phyloP scores from a whole-genome alignment of 1,140 invertebrate genomes.

The Rhynchophorus ferrugineus region DNA sequence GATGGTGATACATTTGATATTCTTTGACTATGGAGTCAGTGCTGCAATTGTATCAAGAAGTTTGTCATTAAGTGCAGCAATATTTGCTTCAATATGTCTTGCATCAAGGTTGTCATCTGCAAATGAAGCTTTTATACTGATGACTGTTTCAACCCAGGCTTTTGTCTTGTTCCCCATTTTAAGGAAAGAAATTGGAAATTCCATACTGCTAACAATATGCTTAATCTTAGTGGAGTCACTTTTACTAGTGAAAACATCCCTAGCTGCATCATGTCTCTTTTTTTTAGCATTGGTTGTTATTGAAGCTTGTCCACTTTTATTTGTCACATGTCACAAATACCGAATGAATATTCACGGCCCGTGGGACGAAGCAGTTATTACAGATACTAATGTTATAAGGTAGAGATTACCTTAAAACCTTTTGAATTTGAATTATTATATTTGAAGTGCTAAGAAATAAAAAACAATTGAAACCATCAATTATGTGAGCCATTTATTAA shows the following conservation, averaged over 20 bases:
- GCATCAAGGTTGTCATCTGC: constrained; percentile 80
- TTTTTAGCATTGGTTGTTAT: constrained; percentile 55
- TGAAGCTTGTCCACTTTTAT: constrained; percentile 66
- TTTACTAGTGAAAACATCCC: constrained; percentile 51
- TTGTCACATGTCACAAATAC: constrained; percentile 71
- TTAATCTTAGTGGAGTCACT: constrained; percentile 45
- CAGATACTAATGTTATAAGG: constrained; percentile 49
- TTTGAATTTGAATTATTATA: too few relatives aligned
- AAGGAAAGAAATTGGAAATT: constrained; percentile 50
- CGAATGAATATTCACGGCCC: constrained; percentile 94
- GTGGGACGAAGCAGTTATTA: constrained; percentile 85
- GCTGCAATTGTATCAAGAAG: constrained; percentile 75
- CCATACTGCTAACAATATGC: constrained; percentile 35
- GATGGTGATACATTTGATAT: constrained; percentile 80
- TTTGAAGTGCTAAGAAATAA: too few relatives aligned
- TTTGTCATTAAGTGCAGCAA: constrained; percentile 80
- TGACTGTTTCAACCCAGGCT: constrained; percentile 76
- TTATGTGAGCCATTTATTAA: too few relatives aligned
- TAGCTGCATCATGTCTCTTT: constrained; percentile 52
- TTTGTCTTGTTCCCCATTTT: constrained; percentile 86
- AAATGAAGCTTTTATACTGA: constrained; percentile 78
- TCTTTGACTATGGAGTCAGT: constrained; percentile 83
- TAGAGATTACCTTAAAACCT: too few relatives aligned
- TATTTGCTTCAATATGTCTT: constrained; percentile 89
- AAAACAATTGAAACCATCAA: too few relatives aligned